A percentile compares a stretch with the other conserved stretches of the same genome.
phyloP scores from a whole-genome alignment of 1,140 invertebrate species.

The Mylabris phalerata region DNA sequence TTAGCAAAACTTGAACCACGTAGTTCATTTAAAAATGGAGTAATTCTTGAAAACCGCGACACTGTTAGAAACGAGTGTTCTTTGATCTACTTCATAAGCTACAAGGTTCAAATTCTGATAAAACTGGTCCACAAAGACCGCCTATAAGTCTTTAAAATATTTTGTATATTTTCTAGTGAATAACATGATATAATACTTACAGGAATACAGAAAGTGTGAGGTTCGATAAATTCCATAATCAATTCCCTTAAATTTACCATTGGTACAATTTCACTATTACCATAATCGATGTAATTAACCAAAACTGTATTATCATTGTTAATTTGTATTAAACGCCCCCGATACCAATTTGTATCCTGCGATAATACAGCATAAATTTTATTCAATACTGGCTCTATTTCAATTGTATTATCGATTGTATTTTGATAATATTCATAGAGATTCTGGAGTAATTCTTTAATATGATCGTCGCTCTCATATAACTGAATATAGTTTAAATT shows the following conservation, averaged over 20 bases:
- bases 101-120: too few relatives aligned
- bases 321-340: conserved; percentile 50
- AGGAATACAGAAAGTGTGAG: conserved; percentile 26
- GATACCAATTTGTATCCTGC: conserved; percentile 60
- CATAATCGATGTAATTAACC: conserved; percentile 63
- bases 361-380: conserved; percentile 54
- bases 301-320: conserved; percentile 49
- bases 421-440: conserved; percentile 53
- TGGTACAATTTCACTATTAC: conserved; percentile 58
- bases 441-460: conserved; percentile 45
- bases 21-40: too few relatives aligned
- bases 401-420: conserved; percentile 35
- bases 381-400: too few relatives aligned
- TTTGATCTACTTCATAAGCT: too few relatives aligned
- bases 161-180: too few relatives aligned
- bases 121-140: too few relatives aligned
- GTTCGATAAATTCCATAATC: conserved; percentile 23
- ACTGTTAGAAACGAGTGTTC: too few relatives aligned
- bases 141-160: too few relatives aligned
- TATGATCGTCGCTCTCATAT: conserved; percentile 37
- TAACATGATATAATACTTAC: conserved; percentile 17
- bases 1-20: too few relatives aligned
- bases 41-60: too few relatives aligned
- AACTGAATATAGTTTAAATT: conserved; percentile 53
- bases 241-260: conserved; percentile 26